These are phyloP conservation scores for Sphenodon punctatus DNA, from an alignment of 2,797 vertebrate species.

Conservation along the genomic window DNA sequence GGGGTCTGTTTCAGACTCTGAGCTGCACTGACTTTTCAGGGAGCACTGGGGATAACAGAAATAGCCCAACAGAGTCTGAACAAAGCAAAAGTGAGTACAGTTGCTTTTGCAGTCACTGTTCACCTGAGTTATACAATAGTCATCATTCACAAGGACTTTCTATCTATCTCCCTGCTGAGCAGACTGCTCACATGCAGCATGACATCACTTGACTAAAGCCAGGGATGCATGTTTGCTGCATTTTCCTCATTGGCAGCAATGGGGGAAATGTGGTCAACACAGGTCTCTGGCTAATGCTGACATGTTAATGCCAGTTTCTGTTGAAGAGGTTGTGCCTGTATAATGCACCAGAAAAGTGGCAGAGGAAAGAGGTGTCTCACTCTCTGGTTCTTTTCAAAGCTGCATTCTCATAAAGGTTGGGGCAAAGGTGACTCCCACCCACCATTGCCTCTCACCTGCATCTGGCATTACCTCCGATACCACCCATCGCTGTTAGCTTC, in stretches of 20 bases:
- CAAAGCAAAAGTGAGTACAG: conserved; percentile 21
- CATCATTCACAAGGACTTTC: neutral
- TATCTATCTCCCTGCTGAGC: conserved; percentile 6
- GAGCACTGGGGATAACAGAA: conserved; percentile 26
- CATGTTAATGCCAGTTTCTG: neutral
- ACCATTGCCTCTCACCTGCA: neutral
- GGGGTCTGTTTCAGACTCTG: neutral
- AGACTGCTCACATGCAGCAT: conserved; percentile 11
- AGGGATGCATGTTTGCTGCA: too few species aligned
- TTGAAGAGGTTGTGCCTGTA: neutral
- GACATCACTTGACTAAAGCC: too few species aligned
- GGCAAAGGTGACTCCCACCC: too few species aligned
- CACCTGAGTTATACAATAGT: conserved; percentile 39
- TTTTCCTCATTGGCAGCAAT: too few species aligned
- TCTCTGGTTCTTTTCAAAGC: neutral
- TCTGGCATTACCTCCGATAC: fast-evolving
- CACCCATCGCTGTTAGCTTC: fast-evolving
- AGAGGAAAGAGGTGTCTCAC: neutral
- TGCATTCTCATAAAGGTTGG: neutral
- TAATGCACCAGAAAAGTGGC: fast-evolving
- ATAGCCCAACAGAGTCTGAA: neutral
- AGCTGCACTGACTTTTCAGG: neutral
- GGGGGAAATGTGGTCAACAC: too few species aligned
- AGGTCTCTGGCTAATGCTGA: neutral
- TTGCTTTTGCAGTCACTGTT: conserved; percentile 45